phyloP scores from a whole-genome alignment of 2,888 invertebrate genomes.

The Vanessa cardui region DNA sequence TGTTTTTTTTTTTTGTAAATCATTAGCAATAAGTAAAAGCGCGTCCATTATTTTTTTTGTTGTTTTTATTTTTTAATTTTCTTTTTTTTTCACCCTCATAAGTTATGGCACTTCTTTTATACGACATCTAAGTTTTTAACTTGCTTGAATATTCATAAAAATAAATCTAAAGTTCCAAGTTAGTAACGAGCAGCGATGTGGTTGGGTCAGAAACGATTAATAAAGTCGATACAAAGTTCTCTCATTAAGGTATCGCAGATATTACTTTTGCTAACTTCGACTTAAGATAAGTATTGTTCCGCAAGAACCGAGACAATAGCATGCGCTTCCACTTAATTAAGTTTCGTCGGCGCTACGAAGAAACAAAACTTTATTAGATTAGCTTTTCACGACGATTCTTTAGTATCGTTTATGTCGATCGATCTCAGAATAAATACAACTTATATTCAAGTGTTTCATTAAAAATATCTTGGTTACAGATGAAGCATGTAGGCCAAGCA shows the following conservation, averaged over 20 bases:
- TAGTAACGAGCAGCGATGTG: conserved; percentile 49
- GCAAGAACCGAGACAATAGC: conserved; percentile 75
- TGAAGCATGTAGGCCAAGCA: conserved; percentile 81
- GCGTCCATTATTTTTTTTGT: conserved; percentile 55
- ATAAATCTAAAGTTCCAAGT: conserved; percentile 43
- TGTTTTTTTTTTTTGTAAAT: conserved; percentile 38
- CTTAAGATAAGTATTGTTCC: conserved; percentile 79
- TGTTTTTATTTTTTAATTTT: conserved; percentile 43
- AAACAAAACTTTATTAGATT: conserved; percentile 61
- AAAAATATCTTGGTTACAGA: conserved; percentile 77
- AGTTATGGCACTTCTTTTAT: conserved; percentile 11
- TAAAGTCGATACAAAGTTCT: conserved; percentile 79
- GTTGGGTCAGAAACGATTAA: conserved; percentile 73
- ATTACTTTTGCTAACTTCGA: conserved; percentile 77
- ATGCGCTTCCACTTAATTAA: conserved; percentile 79
- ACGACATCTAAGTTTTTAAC: conserved; percentile 20
- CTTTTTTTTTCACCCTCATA: conserved; percentile 24
- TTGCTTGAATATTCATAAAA: conserved; percentile 26
- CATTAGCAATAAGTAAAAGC: conserved; percentile 55
- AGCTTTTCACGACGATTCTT: conserved; percentile 59
- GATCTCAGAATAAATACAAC: not conserved
- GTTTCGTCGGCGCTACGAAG: conserved; percentile 64
- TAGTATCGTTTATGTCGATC: not conserved
- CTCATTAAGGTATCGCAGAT: conserved; percentile 81
- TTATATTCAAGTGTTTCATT: conserved; percentile 32